Conservation (phyloP, 1,140 invertebrate species). For the Drosophila parvula region DNA sequence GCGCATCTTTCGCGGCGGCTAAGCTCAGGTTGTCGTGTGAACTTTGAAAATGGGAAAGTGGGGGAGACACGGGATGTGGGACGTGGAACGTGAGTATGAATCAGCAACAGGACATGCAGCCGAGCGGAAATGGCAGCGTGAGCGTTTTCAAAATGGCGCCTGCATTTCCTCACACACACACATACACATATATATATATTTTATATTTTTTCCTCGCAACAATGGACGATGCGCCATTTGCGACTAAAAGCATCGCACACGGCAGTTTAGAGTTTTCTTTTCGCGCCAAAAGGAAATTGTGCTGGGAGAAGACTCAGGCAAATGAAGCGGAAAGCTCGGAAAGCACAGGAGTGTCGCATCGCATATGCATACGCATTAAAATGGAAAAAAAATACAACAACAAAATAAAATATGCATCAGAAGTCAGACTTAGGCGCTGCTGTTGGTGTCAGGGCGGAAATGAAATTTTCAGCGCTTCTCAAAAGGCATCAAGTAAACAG, state of each 20-base stretch:
- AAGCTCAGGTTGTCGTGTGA: conserved; percentile 48
- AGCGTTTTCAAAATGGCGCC: conserved; percentile 67
- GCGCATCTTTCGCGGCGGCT: conserved; percentile 14
- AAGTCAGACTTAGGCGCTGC: conserved; percentile 24
- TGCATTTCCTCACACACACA: conserved; percentile 47
- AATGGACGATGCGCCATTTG: conserved; percentile 61
- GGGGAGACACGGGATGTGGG: not conserved
- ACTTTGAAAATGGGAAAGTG: conserved; percentile 4
- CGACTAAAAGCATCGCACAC: conserved; percentile 60
- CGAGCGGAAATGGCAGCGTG: conserved; percentile 64
- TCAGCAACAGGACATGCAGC: conserved; percentile 57
- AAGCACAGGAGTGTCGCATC: conserved; percentile 37
- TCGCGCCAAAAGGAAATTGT: conserved; percentile 71
- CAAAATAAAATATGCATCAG: conserved; percentile 15
- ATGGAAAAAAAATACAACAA: conserved; percentile 2
- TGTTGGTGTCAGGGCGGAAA: conserved; percentile 70
- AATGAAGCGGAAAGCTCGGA: conserved; percentile 66
- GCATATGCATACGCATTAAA: conserved; percentile 52
- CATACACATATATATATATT: not conserved
- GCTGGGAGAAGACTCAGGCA: conserved; percentile 40
- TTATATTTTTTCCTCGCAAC: conserved; percentile 38
- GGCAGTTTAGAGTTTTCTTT: conserved; percentile 60
- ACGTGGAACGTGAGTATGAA: conserved; percentile 3
- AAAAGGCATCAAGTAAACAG: conserved; percentile 62
- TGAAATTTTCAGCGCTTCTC: conserved; percentile 67